These are phyloP conservation scores for Erynnis tages DNA, from an alignment of 2,888 invertebrate species.

Conservation along the genomic window DNA sequence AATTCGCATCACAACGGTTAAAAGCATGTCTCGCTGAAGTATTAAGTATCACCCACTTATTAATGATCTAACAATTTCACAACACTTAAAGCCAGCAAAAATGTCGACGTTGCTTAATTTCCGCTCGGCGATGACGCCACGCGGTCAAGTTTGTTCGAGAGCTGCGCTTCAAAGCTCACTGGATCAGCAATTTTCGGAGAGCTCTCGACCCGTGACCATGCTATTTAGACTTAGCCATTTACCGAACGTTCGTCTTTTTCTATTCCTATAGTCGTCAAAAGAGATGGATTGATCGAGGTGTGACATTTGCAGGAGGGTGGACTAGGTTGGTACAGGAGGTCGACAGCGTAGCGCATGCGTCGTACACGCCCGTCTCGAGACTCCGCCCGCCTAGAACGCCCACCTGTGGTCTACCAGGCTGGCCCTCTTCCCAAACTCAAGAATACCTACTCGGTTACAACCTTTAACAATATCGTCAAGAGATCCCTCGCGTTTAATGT, in stretches of 20 bases:
- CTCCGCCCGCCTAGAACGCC: constrained; percentile 72
- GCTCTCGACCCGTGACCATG: constrained; percentile 51
- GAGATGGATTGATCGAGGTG: constrained; percentile 58
- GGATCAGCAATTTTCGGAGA: constrained; percentile 64
- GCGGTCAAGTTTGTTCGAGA: constrained; percentile 73
- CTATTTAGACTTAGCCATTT: constrained; percentile 48
- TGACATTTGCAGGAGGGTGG: constrained; percentile 42
- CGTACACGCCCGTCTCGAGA: constrained; percentile 60
- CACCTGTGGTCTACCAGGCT: constrained; percentile 66
- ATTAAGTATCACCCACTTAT: constrained; percentile 26
- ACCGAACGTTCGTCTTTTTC: constrained; percentile 60
- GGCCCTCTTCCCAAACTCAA: constrained; percentile 43
- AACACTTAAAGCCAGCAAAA: constrained; percentile 40
- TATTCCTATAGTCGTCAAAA: constrained; percentile 53
- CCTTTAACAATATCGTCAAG: constrained; percentile 16
- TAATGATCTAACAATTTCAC: constrained; percentile 28
- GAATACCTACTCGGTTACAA: constrained; percentile 47
- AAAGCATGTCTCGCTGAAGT: constrained; percentile 24
- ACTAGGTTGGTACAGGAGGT: constrained; percentile 42
- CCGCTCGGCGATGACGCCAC: constrained; percentile 48
- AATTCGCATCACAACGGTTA: constrained; percentile 28
- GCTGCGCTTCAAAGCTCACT: constrained; percentile 49
- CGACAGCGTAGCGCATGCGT: constrained; percentile 65
- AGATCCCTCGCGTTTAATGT: constrained; percentile 22
- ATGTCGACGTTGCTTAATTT: constrained; percentile 62